Percentiles rank a stretch among this genome's conserved stretches.
phyloP scores from a whole-genome alignment of 2,113 vertebrate genomes.

The Pontoporia blainvillei region DNA sequence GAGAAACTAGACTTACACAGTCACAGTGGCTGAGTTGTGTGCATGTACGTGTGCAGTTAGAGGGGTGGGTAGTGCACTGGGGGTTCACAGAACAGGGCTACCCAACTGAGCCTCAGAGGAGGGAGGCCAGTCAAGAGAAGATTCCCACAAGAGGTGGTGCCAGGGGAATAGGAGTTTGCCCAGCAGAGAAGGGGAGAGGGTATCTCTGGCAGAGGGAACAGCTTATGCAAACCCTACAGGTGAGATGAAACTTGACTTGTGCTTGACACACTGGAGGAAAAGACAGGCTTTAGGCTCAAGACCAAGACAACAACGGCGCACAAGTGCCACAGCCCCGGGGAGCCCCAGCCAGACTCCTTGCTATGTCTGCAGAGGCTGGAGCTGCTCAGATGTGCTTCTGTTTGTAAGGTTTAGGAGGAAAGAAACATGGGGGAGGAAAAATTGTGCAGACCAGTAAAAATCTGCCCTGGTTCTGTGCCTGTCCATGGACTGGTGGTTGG shows the following conservation, averaged over 20 bases:
- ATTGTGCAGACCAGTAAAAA: constrained; percentile 44
- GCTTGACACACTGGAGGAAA: not conserved
- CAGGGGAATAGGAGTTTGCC: not conserved
- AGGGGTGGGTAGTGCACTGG: not conserved
- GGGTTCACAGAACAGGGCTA: not conserved
- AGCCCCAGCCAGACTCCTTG: not conserved
- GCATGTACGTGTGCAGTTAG: not conserved
- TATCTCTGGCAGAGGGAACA: not conserved
- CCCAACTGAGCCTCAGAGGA: not conserved
- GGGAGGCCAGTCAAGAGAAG: not conserved
- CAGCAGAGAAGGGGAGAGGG: not conserved
- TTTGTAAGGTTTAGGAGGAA: constrained; percentile 35
- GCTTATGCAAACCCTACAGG: not conserved
- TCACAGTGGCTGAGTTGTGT: not conserved
- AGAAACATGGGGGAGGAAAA: constrained; percentile 3
- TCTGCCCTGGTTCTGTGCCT: constrained; percentile 45
- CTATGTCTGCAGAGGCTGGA: not conserved
- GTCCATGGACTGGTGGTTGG: constrained; percentile 1
- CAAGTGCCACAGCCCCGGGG: not conserved
- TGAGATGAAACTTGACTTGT: not conserved
- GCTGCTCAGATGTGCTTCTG: not conserved
- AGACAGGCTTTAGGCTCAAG: not conserved
- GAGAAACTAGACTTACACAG: not conserved
- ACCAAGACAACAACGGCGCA: not conserved
- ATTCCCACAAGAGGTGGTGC: not conserved